These are phyloP conservation scores for Drosophila repleta DNA, from an alignment of 1,140 invertebrate species.

Conservation along the genomic window DNA sequence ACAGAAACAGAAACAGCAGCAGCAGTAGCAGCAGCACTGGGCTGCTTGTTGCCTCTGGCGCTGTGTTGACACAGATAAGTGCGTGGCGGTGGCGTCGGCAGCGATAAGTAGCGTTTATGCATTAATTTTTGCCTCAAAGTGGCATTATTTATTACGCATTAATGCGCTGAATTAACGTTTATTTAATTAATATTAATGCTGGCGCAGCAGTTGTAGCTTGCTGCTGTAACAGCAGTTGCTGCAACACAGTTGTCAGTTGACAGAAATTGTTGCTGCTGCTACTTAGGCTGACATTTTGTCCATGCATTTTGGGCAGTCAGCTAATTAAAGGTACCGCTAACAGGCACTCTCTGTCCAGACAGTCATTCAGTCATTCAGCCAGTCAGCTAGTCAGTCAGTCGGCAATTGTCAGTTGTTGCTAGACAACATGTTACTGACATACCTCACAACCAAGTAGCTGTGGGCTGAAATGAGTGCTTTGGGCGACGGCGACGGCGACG, in stretches of 20 bases:
- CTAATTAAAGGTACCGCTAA: constrained; percentile 61
- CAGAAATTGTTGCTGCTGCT: constrained; percentile 27
- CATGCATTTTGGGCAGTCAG: constrained; percentile 50
- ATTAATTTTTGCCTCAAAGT: constrained; percentile 79
- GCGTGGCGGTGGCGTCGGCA: constrained; percentile 60
- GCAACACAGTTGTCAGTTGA: constrained; percentile 42
- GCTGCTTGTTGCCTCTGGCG: constrained; percentile 34
- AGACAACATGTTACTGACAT: constrained; percentile 57
- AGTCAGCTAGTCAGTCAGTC: constrained; percentile 25
- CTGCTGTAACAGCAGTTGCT: constrained; percentile 5
- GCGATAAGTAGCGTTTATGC: constrained; percentile 82
- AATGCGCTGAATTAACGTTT: constrained; percentile 82
- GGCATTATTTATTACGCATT: constrained; percentile 82
- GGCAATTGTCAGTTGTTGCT: constrained; percentile 47
- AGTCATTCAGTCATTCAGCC: constrained; percentile 37
- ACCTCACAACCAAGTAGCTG: constrained; percentile 40
- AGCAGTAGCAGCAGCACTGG: constrained; percentile 3
- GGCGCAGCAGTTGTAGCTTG: constrained; percentile 26
- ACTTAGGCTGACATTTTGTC: constrained; percentile 39
- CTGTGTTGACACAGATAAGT: constrained; percentile 83
- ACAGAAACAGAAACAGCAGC: constrained; percentile 2
- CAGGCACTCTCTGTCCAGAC: constrained; percentile 41
- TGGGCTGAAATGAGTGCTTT: constrained; percentile 39
- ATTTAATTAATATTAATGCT: constrained; percentile 84
- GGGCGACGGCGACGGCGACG: constrained; percentile 19